phyloP scores from a whole-genome alignment of 1,140 invertebrate species.

The Aphaenogaster floridana region DNA sequence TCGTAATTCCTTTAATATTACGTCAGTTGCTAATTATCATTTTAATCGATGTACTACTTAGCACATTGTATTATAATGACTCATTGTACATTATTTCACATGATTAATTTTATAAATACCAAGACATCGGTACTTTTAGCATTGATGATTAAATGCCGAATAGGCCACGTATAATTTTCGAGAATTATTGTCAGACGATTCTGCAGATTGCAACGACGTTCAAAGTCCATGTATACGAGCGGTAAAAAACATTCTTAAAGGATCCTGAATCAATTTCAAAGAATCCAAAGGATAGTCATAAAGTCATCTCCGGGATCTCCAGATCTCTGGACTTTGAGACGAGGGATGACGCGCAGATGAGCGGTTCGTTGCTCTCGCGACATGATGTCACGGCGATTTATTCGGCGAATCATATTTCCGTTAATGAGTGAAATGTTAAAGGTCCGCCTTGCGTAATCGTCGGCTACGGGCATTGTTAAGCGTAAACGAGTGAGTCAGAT shows the following conservation, averaged over 20 bases:
- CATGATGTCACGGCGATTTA: slow-evolving; percentile 38
- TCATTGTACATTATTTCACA: neutral
- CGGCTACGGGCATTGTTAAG: slow-evolving; percentile 43
- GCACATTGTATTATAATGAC: slow-evolving; percentile 5
- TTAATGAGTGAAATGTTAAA: slow-evolving; percentile 55
- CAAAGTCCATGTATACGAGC: neutral
- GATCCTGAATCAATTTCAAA: neutral
- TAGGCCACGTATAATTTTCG: neutral
- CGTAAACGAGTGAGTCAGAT: slow-evolving; percentile 41
- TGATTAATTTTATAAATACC: slow-evolving; percentile 7
- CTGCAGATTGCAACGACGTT: neutral
- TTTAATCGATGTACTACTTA: neutral
- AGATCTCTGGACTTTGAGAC: slow-evolving; percentile 27
- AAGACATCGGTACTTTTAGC: neutral
- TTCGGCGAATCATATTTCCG: slow-evolving; percentile 40
- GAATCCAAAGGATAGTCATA: neutral
- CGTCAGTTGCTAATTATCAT: slow-evolving; percentile 27
- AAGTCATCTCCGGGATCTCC: neutral
- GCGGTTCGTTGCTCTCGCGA: slow-evolving; percentile 46
- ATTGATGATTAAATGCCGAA: neutral
- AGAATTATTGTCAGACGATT: neutral
- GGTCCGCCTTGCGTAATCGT: slow-evolving; percentile 67
- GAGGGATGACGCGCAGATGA: neutral
- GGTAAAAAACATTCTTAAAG: neutral
- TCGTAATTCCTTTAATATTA: slow-evolving; percentile 33